Percentiles rank a stretch among this genome's conserved stretches.
Evolutionary conservation across 2,113 vertebrate species (phyloP).

Genomic region (Alouatta palliata): DNA sequence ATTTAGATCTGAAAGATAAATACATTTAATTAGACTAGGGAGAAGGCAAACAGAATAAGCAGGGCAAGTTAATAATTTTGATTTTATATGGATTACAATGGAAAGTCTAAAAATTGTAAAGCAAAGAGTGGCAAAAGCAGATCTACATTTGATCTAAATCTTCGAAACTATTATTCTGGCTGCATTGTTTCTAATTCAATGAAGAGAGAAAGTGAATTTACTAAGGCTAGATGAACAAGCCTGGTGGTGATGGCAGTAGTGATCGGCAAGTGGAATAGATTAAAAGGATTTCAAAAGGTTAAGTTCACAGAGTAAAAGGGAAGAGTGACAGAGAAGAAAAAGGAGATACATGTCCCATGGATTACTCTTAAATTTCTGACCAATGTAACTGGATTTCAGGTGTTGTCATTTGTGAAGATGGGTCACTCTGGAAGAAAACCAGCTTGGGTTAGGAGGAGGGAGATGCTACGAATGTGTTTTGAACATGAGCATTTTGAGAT

Average conservation of each 20-base stretch:
- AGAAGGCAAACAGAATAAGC: neutral
- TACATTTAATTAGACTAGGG: neutral
- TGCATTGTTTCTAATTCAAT: neutral
- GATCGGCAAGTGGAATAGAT: neutral
- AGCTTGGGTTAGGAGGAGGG: neutral
- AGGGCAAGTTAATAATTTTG: neutral
- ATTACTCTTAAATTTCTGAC: neutral
- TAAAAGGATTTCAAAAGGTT: neutral
- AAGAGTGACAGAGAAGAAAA: neutral
- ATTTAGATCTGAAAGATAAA: neutral
- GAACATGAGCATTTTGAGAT: neutral
- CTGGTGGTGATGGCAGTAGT: neutral
- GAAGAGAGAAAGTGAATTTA: neutral
- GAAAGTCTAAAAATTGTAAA: slow-evolving; percentile 1
- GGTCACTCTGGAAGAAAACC: neutral
- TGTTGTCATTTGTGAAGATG: neutral
- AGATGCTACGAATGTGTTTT: neutral
- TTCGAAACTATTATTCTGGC: neutral
- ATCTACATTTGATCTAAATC: neutral
- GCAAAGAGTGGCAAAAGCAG: neutral
- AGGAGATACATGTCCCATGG: neutral
- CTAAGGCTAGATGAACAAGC: neutral
- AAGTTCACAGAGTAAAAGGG: neutral
- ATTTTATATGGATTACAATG: neutral
- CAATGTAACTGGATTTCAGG: neutral